A percentile compares a stretch with the other conserved stretches of the same genome.
phyloP scores from a whole-genome alignment of 2,888 invertebrate genomes.

The Eupeodes luniger region DNA sequence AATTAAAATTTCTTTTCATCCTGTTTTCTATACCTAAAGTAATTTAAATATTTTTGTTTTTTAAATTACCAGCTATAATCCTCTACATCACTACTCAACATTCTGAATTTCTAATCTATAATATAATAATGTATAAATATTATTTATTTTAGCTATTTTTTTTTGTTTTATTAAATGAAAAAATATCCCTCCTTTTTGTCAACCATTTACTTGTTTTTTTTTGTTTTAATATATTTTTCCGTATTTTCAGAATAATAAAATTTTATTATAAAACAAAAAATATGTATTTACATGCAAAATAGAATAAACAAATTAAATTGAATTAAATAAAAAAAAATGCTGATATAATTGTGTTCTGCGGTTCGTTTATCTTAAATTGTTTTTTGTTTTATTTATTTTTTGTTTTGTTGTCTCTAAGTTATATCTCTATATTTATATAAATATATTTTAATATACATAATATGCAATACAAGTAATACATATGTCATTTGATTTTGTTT shows the following conservation, averaged over 20 bases:
- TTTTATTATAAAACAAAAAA: slow-evolving; percentile 50
- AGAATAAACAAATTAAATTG: slow-evolving; percentile 20
- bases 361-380: slow-evolving; percentile 53
- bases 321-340: slow-evolving; percentile 31
- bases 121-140: slow-evolving; percentile 34
- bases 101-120: slow-evolving; percentile 65
- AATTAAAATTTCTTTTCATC: slow-evolving; percentile 31
- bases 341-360: slow-evolving; percentile 38
- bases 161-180: slow-evolving; percentile 59
- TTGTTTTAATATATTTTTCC: slow-evolving; percentile 4
- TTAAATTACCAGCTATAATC: slow-evolving; percentile 33
- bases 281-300: slow-evolving; percentile 69
- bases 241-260: slow-evolving; percentile 31
- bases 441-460: slow-evolving; percentile 65
- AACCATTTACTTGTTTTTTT: slow-evolving; percentile 29
- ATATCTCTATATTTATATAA: slow-evolving; percentile 73
- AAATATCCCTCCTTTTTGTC: slow-evolving; percentile 57
- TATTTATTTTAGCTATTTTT: slow-evolving; percentile 21
- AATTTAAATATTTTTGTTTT: slow-evolving; percentile 39
- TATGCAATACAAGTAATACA: slow-evolving; percentile 72
- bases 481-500: slow-evolving; percentile 69
- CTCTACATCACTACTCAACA: slow-evolving; percentile 61
- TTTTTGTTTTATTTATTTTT: slow-evolving; percentile 48
- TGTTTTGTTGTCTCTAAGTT: slow-evolving; percentile 47
- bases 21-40: slow-evolving; percentile 28